Conservation (phyloP, 2,797 vertebrate species). For the Tympanoctomys barrerae region DNA sequence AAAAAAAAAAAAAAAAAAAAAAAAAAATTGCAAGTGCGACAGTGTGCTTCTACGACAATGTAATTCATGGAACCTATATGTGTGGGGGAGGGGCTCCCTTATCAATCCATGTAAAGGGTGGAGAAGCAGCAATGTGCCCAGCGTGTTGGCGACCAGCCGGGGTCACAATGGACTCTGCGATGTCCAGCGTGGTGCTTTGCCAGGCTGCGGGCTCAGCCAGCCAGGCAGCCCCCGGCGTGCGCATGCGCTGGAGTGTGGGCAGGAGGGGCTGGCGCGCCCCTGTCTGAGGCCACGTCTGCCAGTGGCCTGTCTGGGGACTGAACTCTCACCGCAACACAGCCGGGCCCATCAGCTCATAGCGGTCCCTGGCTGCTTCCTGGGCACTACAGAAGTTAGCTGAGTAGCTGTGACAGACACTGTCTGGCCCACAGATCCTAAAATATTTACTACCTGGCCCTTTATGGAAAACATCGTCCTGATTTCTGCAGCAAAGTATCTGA, state of each 20-base stretch:
- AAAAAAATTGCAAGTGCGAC: background rate
- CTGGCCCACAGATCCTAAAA: slow-evolving; percentile 34
- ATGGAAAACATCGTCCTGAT: background rate
- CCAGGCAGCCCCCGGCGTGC: background rate
- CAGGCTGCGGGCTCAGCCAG: background rate
- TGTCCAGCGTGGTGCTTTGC: rapidly evolving
- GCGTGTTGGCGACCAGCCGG: background rate
- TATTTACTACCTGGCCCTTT: background rate
- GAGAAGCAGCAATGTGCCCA: background rate
- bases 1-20: background rate
- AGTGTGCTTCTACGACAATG: background rate
- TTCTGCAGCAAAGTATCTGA: background rate
- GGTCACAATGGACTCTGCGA: rapidly evolving
- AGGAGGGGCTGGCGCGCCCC: background rate
- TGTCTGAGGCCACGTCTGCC: rapidly evolving
- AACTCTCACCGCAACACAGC: rapidly evolving
- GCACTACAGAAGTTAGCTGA: rapidly evolving
- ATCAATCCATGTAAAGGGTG: rapidly evolving
- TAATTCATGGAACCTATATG: background rate
- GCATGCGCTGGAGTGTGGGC: background rate
- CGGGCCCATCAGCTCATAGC: rapidly evolving
- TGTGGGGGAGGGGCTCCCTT: background rate
- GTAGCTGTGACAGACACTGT: background rate
- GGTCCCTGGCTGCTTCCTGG: background rate
- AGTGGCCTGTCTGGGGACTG: background rate